Conservation (phyloP, 2,797 vertebrate genomes). For the Schizothorax lantsangensis region DNA sequence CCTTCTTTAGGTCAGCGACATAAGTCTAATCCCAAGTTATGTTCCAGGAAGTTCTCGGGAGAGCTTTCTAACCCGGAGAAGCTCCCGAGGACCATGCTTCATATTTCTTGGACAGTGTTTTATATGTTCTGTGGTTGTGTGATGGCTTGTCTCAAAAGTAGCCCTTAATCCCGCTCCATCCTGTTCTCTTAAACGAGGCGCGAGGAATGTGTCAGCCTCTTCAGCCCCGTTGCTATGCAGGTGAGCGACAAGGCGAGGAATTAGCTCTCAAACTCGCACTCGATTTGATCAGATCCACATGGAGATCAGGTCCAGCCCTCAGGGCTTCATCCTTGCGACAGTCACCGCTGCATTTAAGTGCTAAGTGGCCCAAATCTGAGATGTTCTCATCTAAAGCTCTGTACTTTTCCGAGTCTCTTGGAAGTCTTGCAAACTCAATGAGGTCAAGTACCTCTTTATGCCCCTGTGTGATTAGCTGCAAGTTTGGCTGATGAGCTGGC, state of each 20-base stretch:
- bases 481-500: constrained; percentile 43
- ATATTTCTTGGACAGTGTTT: constrained; percentile 30
- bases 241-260: constrained; percentile 40
- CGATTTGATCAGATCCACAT: constrained; percentile 44
- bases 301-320: constrained; percentile 41
- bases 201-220: constrained; percentile 56
- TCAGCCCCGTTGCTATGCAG: constrained; percentile 46
- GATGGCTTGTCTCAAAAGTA: constrained; percentile 52
- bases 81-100: not conserved
- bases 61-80: constrained; percentile 48
- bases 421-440: constrained; percentile 22
- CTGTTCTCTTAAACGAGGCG: constrained; percentile 59
- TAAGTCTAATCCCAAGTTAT: constrained; percentile 50
- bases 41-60: constrained; percentile 43
- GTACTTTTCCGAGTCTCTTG: constrained; percentile 15
- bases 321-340: constrained; percentile 13
- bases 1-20: constrained; percentile 42
- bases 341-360: not conserved
- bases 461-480: constrained; percentile 34
- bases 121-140: constrained; percentile 46
- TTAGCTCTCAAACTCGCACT: constrained; percentile 41
- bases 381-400: constrained; percentile 22
- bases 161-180: constrained; percentile 57
- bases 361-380: constrained; percentile 28
- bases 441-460: constrained; percentile 44